Conservation (phyloP, 2,888 invertebrate species). For the Sepioteuthis lessoniana region DNA sequence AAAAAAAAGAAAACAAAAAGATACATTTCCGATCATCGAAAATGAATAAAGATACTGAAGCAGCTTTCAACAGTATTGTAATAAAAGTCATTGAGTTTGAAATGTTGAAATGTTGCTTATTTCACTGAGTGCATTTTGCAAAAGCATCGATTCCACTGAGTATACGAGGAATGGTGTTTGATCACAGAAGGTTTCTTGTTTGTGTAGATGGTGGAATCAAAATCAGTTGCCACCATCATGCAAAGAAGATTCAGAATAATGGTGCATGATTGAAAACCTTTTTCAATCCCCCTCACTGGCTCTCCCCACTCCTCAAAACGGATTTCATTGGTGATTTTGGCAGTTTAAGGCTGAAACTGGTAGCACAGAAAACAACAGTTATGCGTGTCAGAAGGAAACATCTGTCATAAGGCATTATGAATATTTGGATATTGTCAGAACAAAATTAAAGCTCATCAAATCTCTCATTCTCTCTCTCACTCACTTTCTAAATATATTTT, state of each 20-base stretch:
- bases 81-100: neutral
- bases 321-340: slow-evolving; percentile 2
- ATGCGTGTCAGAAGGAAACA: neutral
- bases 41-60: no score
- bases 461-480: neutral
- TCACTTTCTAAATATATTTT: neutral
- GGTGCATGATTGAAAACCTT: neutral
- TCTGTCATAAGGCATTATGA: neutral
- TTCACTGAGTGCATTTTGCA: neutral
- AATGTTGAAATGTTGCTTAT: neutral
- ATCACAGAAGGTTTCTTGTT: neutral
- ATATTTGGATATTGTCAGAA: neutral
- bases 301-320: neutral
- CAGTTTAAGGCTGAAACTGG: neutral
- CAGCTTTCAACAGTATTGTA: neutral
- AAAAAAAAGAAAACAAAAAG: neutral
- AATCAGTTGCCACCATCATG: neutral
- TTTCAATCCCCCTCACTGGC: neutral
- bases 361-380: neutral
- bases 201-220: neutral
- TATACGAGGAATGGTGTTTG: neutral
- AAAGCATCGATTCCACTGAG: neutral
- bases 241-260: neutral
- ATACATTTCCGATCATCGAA: neutral
- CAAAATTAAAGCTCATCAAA: neutral